A percentile compares a stretch with the other conserved stretches of the same genome.
phyloP scores from a whole-genome alignment of 2,888 invertebrate genomes.

The Campaea margaritaria region DNA sequence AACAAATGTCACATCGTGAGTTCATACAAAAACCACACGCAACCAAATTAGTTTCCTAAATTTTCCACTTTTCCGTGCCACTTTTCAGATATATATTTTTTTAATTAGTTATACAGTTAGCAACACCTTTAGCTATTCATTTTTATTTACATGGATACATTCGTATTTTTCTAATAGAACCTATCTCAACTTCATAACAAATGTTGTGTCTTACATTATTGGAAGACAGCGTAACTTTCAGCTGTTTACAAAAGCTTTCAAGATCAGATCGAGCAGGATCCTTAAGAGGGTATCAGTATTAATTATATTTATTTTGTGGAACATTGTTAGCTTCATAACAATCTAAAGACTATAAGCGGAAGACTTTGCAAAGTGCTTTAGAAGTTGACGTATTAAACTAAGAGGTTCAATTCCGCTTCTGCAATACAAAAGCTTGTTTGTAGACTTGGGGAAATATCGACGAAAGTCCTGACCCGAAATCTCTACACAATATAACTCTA shows the following conservation, averaged over 20 bases:
- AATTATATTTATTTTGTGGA: background rate
- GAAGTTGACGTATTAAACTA: constrained; percentile 20
- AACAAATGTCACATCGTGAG: too few species aligned
- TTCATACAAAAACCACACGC: too few species aligned
- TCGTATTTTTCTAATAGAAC: too few species aligned
- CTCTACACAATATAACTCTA: constrained; percentile 1
- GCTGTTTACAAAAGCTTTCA: background rate
- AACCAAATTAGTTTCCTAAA: too few species aligned
- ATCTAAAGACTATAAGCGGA: constrained; percentile 5
- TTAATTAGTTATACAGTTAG: too few species aligned
- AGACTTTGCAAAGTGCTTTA: constrained; percentile 17
- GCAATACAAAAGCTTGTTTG: constrained; percentile 10
- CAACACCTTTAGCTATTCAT: too few species aligned
- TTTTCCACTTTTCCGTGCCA: too few species aligned
- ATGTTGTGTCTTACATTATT: too few species aligned
- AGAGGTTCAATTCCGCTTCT: constrained; percentile 13
- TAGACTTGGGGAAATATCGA: constrained; percentile 3
- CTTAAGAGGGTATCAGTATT: constrained; percentile 6
- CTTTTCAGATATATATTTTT: too few species aligned
- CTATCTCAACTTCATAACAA: too few species aligned
- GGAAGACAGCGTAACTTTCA: background rate
- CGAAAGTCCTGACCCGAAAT: constrained; percentile 4
- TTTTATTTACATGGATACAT: too few species aligned
- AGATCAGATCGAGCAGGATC: background rate
- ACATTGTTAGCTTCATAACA: constrained; percentile 12